Conservation (phyloP, 23 tunicate genomes). For the Diplosoma virens region DNA sequence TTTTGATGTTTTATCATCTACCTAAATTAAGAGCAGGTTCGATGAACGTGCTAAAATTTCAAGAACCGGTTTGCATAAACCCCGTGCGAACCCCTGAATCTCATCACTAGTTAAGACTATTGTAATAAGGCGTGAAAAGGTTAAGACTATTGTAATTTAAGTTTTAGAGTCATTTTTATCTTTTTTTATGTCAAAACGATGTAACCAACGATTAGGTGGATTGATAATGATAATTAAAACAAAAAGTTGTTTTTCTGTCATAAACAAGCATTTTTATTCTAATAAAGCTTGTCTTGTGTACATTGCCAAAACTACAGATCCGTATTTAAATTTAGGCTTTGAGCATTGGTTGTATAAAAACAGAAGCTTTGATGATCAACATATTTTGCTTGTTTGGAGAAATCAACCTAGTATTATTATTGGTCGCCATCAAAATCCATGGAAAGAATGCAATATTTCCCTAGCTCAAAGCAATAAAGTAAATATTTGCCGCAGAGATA, state of each 20-base stretch:
- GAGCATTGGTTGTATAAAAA: constrained; percentile 87
- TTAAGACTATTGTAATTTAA: no score
- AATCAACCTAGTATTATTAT: constrained; percentile 73
- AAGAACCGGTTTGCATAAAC: no score
- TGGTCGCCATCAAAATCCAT: constrained; percentile 89
- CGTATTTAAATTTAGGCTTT: constrained; percentile 77
- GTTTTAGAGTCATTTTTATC: no score
- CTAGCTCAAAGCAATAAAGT: neutral
- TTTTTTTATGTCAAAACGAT: no score
- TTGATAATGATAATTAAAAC: neutral
- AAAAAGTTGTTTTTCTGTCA: neutral
- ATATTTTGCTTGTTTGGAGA: constrained; percentile 76
- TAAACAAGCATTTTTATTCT: neutral
- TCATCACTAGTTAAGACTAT: no score
- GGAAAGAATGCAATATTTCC: constrained; percentile 69
- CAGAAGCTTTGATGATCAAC: constrained; percentile 35
- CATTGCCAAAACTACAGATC: constrained; percentile 36
- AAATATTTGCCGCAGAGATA: constrained; percentile 57
- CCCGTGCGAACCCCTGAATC: no score
- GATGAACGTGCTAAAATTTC: no score
- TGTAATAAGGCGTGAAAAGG: no score
- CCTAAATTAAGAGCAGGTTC: no score
- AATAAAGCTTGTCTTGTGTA: constrained; percentile 62
- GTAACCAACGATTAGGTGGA: no score
- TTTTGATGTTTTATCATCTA: no score